These are phyloP conservation scores for Thunnus thynnus DNA, from an alignment of 2,113 vertebrate genomes.

Conservation along the genomic window DNA sequence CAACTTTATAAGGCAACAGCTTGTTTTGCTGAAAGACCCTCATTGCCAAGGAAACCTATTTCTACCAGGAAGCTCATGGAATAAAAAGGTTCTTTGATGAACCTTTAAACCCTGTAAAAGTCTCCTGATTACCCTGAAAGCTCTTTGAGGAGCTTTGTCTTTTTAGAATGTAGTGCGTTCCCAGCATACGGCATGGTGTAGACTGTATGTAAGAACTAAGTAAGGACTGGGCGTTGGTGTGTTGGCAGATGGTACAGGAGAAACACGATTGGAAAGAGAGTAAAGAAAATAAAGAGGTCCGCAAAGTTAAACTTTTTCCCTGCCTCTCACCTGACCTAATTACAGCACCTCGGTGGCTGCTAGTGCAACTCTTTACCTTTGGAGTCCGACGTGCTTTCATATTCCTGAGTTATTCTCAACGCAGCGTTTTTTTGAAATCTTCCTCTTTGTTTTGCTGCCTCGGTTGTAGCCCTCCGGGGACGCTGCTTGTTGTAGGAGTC, in stretches of 20 bases:
- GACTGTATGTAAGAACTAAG: neutral
- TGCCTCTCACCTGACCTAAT: slow-evolving; percentile 74
- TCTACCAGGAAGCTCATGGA: too few species aligned
- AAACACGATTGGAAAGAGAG: slow-evolving; percentile 17
- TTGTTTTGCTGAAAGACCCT: too few species aligned
- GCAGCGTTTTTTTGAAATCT: slow-evolving; percentile 60
- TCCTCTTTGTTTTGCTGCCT: slow-evolving; percentile 79
- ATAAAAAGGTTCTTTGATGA: too few species aligned
- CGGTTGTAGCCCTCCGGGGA: slow-evolving; percentile 76
- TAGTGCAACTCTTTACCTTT: slow-evolving; percentile 64
- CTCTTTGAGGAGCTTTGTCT: too few species aligned
- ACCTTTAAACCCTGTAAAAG: too few species aligned
- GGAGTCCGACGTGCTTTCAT: slow-evolving; percentile 72
- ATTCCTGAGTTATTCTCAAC: slow-evolving; percentile 71
- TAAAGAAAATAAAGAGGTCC: slow-evolving; percentile 32
- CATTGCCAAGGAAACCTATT: too few species aligned
- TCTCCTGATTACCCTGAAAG: too few species aligned
- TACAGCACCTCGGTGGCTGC: slow-evolving; percentile 61
- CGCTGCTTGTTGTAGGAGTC: slow-evolving; percentile 60
- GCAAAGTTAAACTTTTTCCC: slow-evolving; percentile 63
- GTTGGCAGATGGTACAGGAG: neutral
- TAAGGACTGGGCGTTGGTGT: neutral
- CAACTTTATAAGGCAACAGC: too few species aligned
- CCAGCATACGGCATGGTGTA: neutral
- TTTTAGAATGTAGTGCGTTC: too few species aligned